Evolutionary conservation across 2,888 invertebrate species (phyloP).

Genomic region (Caenorhabditis uteleia): DNA sequence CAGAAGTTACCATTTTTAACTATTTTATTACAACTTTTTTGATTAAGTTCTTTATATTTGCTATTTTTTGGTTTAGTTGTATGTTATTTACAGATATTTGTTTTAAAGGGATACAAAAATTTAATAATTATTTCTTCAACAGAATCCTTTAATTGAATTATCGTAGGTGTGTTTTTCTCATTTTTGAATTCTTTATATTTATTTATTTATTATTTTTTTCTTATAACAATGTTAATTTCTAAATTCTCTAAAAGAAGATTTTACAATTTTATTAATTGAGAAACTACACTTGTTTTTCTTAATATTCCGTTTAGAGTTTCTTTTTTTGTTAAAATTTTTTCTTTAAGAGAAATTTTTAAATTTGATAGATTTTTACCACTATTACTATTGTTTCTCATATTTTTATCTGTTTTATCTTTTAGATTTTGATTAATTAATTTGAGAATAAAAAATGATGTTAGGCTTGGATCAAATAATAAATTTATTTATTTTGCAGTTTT

Average conservation of each 20-base stretch:
- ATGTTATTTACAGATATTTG: slow-evolving; percentile 52
- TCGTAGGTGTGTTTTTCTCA: slow-evolving; percentile 43
- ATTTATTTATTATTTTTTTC: slow-evolving; percentile 51
- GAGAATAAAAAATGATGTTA: slow-evolving; percentile 39
- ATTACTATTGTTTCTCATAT: slow-evolving; percentile 40
- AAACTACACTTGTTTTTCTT: slow-evolving; percentile 46
- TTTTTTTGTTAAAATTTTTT: slow-evolving; percentile 55
- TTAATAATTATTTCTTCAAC: slow-evolving; percentile 50
- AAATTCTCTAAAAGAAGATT: slow-evolving; percentile 32
- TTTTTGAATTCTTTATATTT: slow-evolving; percentile 45
- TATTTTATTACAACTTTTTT: slow-evolving; percentile 48
- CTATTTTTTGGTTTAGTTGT: slow-evolving; percentile 43
- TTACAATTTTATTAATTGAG: slow-evolving; percentile 42
- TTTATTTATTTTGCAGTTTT: slow-evolving; percentile 39
- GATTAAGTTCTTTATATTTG: slow-evolving; percentile 31
- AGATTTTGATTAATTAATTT: slow-evolving; percentile 72
- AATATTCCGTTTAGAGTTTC: slow-evolving; percentile 48
- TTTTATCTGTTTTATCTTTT: slow-evolving; percentile 71
- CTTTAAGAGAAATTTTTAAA: slow-evolving; percentile 42
- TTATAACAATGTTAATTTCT: slow-evolving; percentile 45
- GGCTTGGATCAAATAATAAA: slow-evolving; percentile 27
- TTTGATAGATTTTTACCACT: slow-evolving; percentile 41
- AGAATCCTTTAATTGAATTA: slow-evolving; percentile 70
- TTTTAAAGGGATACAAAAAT: slow-evolving; percentile 49
- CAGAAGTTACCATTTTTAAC: slow-evolving; percentile 77